Evolutionary conservation across 2,888 invertebrate species (phyloP), one percentile per base, ranked within the genome.

Genomic region (Halocaridina rubra): DNA sequence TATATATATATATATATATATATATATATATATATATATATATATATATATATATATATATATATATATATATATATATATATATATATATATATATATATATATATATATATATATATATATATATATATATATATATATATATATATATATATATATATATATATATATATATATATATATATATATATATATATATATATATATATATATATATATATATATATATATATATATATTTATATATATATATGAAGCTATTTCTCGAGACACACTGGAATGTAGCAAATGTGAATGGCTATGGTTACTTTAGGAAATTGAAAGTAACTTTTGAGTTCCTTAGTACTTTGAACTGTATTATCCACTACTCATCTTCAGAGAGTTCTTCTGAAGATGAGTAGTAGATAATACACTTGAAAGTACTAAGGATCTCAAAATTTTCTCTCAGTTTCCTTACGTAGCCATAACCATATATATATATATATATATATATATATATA

Each of bases 41-140:
- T 30, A 27, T 29, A 27, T 69, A 13, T 29, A 27, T 29, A 10
- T 67, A 24, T 67, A 67, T 0, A 67, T 67, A 27, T 29, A 29
- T 67, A 67, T 67, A 67, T 67, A 27, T 67, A 67, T 67, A 27
- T 67, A 67, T 67, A 67, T 29, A 67, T 67, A 67, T 29, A 27
- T 7, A 67, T 67, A 67, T 67, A 67, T 29, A 64, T 64, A 64
- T 64, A 64, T 64, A 64, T 64, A 64, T 7, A 53, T 3, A 7
- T n/a, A 27, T 7, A 64, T 64, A 27, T 64, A 64, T 7, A 64
- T 64, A 64, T 64, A 64, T 64, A 7, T 4, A 22, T 64, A 64
- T 64, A 4, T 64, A 64, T 7, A 64, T 22, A 7, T 64, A 64
- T 64, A 64, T 64, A 53, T 4, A 53, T 53, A 53, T 53, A 53